A percentile compares a stretch with the other conserved stretches of the same genome.
phyloP scores from a whole-genome alignment of 2,797 vertebrate species.

The Tadarida brasiliensis region DNA sequence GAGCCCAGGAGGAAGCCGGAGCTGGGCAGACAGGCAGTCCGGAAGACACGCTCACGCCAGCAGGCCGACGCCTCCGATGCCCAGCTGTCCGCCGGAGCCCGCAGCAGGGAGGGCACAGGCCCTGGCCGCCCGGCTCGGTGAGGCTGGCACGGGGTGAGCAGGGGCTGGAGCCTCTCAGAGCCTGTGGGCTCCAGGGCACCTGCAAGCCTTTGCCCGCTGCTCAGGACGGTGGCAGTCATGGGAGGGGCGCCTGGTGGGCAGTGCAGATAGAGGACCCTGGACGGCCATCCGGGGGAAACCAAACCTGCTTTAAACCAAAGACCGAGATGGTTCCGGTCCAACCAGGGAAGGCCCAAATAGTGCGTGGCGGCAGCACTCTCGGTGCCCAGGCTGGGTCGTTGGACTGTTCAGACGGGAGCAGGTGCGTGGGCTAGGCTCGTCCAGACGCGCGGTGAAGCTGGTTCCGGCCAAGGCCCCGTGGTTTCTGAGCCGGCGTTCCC shows the following conservation, averaged over 20 bases:
- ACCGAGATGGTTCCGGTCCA: not conserved
- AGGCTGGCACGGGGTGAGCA: not conserved
- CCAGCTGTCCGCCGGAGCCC: fast-evolving
- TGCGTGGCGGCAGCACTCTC: fast-evolving
- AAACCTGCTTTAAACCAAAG: no score
- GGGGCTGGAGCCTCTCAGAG: not conserved
- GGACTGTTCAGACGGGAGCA: not conserved
- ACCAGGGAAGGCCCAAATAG: not conserved
- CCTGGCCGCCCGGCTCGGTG: fast-evolving
- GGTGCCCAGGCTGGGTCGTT: fast-evolving
- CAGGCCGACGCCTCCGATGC: fast-evolving
- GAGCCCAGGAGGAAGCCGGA: not conserved
- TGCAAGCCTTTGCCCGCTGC: fast-evolving
- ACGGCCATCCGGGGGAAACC: not conserved
- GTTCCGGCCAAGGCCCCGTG: not conserved
- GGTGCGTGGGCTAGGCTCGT: fast-evolving
- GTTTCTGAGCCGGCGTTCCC: not conserved
- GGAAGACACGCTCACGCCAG: fast-evolving
- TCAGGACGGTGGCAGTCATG: not conserved
- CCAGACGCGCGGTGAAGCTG: fast-evolving
- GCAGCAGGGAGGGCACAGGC: not conserved
- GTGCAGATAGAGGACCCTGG: fast-evolving
- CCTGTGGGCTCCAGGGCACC: fast-evolving
- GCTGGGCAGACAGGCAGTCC: not conserved
- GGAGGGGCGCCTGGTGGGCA: not conserved